phyloP scores from a whole-genome alignment of 2,797 vertebrate genomes.

The Pipistrellus kuhlii region DNA sequence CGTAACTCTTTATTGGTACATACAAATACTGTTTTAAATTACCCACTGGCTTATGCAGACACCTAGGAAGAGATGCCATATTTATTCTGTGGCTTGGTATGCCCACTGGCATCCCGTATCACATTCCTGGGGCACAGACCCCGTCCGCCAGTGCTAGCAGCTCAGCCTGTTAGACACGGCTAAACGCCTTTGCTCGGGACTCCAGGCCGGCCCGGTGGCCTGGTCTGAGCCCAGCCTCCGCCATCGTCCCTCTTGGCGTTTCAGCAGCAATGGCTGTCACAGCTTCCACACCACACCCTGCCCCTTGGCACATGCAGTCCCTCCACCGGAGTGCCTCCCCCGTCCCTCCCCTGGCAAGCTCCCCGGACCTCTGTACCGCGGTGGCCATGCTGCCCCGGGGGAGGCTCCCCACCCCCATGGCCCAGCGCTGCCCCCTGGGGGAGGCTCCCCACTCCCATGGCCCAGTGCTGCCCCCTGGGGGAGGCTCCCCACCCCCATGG shows the following conservation, averaged over 20 bases:
- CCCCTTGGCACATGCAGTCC: background rate
- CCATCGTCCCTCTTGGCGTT: background rate
- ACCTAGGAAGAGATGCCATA: background rate
- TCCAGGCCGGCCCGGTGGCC: background rate
- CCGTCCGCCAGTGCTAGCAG: background rate
- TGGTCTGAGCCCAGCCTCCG: background rate
- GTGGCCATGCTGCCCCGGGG: background rate
- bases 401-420: background rate
- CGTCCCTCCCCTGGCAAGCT: background rate
- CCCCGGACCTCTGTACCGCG: background rate
- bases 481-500: background rate
- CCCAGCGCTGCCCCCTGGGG: background rate
- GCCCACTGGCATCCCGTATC: background rate
- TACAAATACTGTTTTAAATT: background rate
- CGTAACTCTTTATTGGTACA: background rate
- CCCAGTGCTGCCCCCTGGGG: background rate
- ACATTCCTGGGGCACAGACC: background rate
- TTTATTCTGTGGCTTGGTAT: background rate
- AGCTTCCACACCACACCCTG: background rate
- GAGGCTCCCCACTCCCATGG: background rate
- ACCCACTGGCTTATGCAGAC: background rate
- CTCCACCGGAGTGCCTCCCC: background rate
- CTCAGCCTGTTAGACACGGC: background rate
- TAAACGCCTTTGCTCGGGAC: background rate
- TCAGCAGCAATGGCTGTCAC: background rate